phyloP scores from a whole-genome alignment of 2,113 vertebrate species.

The Hemibagrus wyckioides region DNA sequence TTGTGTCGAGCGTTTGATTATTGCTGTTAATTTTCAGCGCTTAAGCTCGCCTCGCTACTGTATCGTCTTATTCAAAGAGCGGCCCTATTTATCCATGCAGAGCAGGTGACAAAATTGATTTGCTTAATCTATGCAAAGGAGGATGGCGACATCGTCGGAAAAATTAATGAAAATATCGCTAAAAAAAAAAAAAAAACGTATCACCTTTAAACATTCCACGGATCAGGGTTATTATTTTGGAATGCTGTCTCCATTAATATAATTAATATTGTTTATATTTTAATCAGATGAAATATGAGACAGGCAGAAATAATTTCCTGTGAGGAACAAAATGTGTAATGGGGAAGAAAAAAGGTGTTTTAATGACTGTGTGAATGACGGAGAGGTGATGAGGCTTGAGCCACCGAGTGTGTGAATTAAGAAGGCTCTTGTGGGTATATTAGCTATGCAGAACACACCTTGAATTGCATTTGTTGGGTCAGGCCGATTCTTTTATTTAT shows the following conservation, averaged over 20 bases:
- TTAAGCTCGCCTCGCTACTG: slow-evolving; percentile 51
- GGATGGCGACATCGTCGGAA: slow-evolving; percentile 36
- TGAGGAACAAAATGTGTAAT: slow-evolving; percentile 49
- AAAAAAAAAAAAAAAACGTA: slow-evolving; percentile 30
- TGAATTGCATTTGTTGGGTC: slow-evolving; percentile 78
- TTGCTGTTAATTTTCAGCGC: slow-evolving; percentile 39
- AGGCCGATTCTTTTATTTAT: slow-evolving; percentile 85
- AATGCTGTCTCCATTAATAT: slow-evolving; percentile 30
- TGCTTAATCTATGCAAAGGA: slow-evolving; percentile 51
- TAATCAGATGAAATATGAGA: slow-evolving; percentile 46
- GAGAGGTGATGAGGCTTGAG: slow-evolving; percentile 39
- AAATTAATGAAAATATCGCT: slow-evolving; percentile 43
- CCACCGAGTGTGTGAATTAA: slow-evolving; percentile 42
- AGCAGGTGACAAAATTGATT: slow-evolving; percentile 58
- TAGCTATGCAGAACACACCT: slow-evolving; percentile 73
- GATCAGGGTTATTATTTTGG: slow-evolving; percentile 44
- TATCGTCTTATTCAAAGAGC: slow-evolving; percentile 49
- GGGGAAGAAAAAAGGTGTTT: slow-evolving; percentile 44
- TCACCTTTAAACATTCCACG: slow-evolving; percentile 48
- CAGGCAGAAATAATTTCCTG: slow-evolving; percentile 36
- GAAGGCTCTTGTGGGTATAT: slow-evolving; percentile 64
- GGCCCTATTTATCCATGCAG: slow-evolving; percentile 55
- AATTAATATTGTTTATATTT: slow-evolving; percentile 56
- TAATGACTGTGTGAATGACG: slow-evolving; percentile 48
- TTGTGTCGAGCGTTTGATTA: slow-evolving; percentile 60